Conservation (phyloP, 2,113 vertebrate species). For the Axis porcinus region DNA sequence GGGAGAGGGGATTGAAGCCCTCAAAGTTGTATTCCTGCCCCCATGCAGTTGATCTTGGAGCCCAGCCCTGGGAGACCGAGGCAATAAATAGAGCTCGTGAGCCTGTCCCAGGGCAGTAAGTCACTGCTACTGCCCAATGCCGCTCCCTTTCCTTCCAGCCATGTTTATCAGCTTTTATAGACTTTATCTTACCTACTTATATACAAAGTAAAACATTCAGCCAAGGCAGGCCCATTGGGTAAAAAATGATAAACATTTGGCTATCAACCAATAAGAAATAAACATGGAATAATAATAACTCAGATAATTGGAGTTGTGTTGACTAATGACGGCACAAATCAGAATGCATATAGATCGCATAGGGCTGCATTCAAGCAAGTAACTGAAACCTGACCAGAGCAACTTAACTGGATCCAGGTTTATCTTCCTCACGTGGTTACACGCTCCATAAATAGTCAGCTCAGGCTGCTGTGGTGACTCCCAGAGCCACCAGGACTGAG, state of each 20-base stretch:
- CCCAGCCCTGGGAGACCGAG: not conserved
- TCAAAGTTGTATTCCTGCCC: not conserved
- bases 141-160: not conserved
- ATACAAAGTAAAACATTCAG: not conserved
- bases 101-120: not conserved
- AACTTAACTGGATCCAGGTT: not conserved
- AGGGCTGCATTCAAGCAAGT: not conserved
- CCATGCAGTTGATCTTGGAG: not conserved
- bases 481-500: not conserved
- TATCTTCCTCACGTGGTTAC: not conserved
- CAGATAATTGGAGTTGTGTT: not conserved
- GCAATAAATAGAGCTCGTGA: not conserved
- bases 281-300: not conserved
- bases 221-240: not conserved
- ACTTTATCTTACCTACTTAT: not conserved
- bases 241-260: not conserved
- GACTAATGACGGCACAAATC: not conserved
- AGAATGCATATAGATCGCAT: not conserved
- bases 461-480: not conserved
- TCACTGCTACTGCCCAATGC: not conserved
- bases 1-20: not conserved
- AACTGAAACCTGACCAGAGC: not conserved
- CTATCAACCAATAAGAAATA: not conserved
- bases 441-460: not conserved
- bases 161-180: not conserved